Evolutionary conservation across 2,797 vertebrate species (phyloP).

Genomic region (Pipistrellus kuhlii): DNA sequence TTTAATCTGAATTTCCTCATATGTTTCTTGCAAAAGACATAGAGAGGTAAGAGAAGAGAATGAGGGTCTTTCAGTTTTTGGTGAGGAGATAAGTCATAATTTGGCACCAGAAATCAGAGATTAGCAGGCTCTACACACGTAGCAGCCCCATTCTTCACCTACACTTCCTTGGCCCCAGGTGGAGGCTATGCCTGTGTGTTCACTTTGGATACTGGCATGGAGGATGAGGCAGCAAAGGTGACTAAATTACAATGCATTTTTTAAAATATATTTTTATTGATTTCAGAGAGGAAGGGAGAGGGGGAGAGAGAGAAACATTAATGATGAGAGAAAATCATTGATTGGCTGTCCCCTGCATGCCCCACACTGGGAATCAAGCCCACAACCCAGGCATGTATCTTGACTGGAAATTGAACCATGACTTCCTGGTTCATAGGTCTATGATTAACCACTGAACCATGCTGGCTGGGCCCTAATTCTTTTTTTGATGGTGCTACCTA

Average conservation of each 20-base stretch:
- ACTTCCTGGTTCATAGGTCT: too few species aligned
- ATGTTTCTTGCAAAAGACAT: not conserved
- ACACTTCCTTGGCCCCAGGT: not conserved
- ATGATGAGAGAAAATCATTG: too few species aligned
- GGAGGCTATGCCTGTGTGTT: not conserved
- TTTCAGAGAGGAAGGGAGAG: too few species aligned
- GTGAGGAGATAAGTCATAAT: not conserved
- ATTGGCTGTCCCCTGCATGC: too few species aligned
- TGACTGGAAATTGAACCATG: too few species aligned
- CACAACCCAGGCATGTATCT: too few species aligned
- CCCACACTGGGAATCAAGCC: too few species aligned
- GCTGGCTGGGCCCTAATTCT: not conserved
- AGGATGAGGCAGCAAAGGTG: not conserved
- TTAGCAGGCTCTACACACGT: not conserved
- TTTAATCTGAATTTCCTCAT: slow-evolving; percentile 25
- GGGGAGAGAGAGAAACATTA: too few species aligned
- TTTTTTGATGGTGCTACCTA: not conserved
- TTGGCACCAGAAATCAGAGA: not conserved
- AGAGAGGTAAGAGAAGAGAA: not conserved
- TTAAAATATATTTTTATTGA: not conserved
- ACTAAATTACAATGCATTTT: slow-evolving; percentile 13
- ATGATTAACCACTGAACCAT: too few species aligned
- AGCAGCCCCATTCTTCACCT: not conserved
- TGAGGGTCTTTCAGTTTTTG: not conserved
- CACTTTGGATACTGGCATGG: not conserved